These are phyloP conservation scores for Delichon dasypus DNA, from an alignment of 2,797 vertebrate genomes.

Conservation along the genomic window DNA sequence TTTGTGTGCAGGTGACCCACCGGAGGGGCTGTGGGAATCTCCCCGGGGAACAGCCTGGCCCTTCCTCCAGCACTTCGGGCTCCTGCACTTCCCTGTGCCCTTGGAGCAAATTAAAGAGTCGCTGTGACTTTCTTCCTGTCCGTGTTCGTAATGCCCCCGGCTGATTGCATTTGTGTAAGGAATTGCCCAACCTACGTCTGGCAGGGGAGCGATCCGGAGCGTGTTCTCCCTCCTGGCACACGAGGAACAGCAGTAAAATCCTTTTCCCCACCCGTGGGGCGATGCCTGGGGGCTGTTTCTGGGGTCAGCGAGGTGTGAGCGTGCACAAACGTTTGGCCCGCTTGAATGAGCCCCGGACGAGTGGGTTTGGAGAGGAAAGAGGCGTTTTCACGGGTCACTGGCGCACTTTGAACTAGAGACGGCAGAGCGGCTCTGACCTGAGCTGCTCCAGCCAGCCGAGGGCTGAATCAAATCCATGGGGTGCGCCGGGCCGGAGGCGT, in stretches of 20 bases:
- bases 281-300: background rate
- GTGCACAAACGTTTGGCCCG: background rate
- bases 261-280: background rate
- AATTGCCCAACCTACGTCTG: background rate
- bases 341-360: background rate
- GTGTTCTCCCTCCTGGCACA: accelerated
- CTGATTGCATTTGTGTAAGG: background rate
- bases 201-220: background rate
- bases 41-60: background rate
- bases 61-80: background rate
- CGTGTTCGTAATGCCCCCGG: background rate
- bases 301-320: accelerated
- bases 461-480: background rate
- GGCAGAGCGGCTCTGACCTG: background rate
- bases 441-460: background rate
- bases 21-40: background rate
- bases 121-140: background rate
- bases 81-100: background rate
- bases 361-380: background rate
- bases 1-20: accelerated
- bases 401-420: conserved; percentile 33
- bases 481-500: background rate
- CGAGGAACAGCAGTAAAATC: background rate
- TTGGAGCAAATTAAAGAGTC: background rate
- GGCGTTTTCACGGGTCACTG: background rate